These are phyloP conservation scores for Nomada ferruginata DNA, from an alignment of 2,888 invertebrate species.

Conservation along the genomic window DNA sequence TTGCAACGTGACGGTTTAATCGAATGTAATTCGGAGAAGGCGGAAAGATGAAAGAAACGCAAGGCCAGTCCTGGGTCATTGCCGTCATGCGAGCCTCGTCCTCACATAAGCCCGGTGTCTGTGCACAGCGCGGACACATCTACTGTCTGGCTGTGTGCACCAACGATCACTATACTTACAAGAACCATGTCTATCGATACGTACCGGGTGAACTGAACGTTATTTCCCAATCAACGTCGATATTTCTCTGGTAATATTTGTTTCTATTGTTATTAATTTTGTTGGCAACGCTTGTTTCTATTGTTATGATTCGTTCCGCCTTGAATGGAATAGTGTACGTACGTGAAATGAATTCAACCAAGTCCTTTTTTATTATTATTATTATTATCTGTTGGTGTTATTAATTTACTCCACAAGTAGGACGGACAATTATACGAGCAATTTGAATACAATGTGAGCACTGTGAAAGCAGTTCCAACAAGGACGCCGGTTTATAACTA, in stretches of 20 bases:
- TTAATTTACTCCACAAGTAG: too few relatives aligned
- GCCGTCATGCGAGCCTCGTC: constrained; percentile 75
- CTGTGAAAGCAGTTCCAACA: too few relatives aligned
- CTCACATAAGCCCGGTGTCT: constrained; percentile 38
- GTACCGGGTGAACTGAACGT: constrained; percentile 60
- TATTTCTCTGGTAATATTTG: background rate
- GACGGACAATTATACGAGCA: too few relatives aligned
- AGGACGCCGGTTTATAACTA: too few relatives aligned
- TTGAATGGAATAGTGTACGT: too few relatives aligned
- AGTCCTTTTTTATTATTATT: too few relatives aligned
- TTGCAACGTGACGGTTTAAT: constrained; percentile 67
- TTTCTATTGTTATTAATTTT: background rate
- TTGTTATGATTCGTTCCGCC: too few relatives aligned
- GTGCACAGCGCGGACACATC: constrained; percentile 31
- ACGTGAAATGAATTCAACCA: too few relatives aligned
- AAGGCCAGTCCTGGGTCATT: constrained; percentile 81
- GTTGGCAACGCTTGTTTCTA: too few relatives aligned
- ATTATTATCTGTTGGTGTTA: too few relatives aligned
- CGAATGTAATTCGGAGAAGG: constrained; percentile 75
- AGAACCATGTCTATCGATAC: constrained; percentile 47
- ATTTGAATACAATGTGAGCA: too few relatives aligned
- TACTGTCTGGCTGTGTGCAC: constrained; percentile 33
- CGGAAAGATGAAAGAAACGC: constrained; percentile 80
- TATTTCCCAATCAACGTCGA: background rate
- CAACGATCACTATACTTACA: constrained; percentile 59